These are phyloP conservation scores for Xestia c-nigrum DNA, from an alignment of 2,888 invertebrate genomes.

Conservation along the genomic window DNA sequence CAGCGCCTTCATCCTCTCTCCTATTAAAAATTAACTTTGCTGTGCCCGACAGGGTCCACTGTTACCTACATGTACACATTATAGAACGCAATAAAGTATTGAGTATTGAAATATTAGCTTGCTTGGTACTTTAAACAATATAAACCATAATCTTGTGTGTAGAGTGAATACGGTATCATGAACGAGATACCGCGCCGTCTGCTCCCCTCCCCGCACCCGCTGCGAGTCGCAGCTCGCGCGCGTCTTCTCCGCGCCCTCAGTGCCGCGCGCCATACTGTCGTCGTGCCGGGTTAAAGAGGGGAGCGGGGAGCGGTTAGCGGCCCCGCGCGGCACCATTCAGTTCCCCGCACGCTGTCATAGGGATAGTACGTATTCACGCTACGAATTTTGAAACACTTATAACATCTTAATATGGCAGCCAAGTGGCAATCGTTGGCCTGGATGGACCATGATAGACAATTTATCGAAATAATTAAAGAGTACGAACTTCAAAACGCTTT, in stretches of 20 bases:
- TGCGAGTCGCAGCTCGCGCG: background rate
- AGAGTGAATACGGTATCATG: background rate
- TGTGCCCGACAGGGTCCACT: too few relatives aligned
- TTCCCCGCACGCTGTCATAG: conserved; percentile 12
- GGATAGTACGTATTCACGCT: conserved; percentile 15
- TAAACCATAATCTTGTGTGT: background rate
- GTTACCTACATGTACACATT: too few relatives aligned
- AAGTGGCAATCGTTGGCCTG: background rate
- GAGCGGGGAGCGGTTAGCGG: background rate
- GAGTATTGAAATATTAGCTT: background rate
- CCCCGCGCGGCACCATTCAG: conserved; percentile 33
- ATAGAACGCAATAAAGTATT: too few relatives aligned
- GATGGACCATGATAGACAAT: background rate
- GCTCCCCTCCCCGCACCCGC: background rate
- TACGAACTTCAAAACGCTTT: conserved; percentile 17
- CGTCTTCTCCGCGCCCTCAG: conserved; percentile 1
- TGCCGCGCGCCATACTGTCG: background rate
- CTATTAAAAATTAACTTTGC: too few relatives aligned
- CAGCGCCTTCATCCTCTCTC: too few relatives aligned
- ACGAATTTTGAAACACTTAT: background rate
- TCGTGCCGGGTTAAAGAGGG: background rate
- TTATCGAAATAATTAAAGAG: background rate
- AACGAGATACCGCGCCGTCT: conserved; percentile 4
- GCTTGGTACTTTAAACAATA: background rate
- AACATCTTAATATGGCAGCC: background rate